Percentiles rank a stretch among this genome's conserved stretches.
phyloP scores from a whole-genome alignment of 2,888 invertebrate species.

The Scaeva pyrastri region DNA sequence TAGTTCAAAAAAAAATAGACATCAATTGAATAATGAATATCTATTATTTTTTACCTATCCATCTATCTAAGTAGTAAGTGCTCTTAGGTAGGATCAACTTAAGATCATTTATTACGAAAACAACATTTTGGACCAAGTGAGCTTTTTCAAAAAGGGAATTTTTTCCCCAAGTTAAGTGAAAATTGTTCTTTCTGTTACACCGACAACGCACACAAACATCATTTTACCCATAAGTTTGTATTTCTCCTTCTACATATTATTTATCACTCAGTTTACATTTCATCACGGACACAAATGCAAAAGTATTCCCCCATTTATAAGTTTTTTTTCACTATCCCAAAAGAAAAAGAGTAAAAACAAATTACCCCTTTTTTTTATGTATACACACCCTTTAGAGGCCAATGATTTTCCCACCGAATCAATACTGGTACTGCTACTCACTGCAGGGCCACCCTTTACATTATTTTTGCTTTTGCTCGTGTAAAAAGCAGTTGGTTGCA shows the following conservation, averaged over 20 bases:
- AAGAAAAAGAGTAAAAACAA: conserved; percentile 29
- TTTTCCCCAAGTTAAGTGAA: conserved; percentile 1
- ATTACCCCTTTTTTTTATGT: conserved; percentile 49
- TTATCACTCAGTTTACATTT: conserved; percentile 41
- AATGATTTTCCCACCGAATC: conserved; percentile 87
- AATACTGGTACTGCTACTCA: conserved; percentile 82
- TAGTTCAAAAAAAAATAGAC: neutral
- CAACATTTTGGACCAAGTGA: conserved; percentile 41
- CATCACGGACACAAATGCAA: neutral
- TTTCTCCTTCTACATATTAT: conserved; percentile 2
- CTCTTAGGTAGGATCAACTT: neutral
- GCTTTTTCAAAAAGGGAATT: conserved; percentile 8
- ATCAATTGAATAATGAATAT: neutral
- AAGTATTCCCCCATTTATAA: conserved; percentile 12
- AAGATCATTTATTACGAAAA: conserved; percentile 20
- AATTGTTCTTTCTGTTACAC: neutral
- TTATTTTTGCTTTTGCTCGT: conserved; percentile 78
- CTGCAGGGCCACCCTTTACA: conserved; percentile 81
- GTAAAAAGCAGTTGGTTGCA: conserved; percentile 74
- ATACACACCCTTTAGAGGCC: conserved; percentile 88
- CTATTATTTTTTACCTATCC: too few relatives aligned
- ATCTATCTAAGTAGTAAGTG: neutral
- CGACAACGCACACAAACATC: neutral
- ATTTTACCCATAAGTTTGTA: neutral
- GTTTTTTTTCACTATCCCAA: neutral